Base-by-base conservation (phyloP, 2,797 vertebrate species). In the Peromyscus aztecus region DNA sequence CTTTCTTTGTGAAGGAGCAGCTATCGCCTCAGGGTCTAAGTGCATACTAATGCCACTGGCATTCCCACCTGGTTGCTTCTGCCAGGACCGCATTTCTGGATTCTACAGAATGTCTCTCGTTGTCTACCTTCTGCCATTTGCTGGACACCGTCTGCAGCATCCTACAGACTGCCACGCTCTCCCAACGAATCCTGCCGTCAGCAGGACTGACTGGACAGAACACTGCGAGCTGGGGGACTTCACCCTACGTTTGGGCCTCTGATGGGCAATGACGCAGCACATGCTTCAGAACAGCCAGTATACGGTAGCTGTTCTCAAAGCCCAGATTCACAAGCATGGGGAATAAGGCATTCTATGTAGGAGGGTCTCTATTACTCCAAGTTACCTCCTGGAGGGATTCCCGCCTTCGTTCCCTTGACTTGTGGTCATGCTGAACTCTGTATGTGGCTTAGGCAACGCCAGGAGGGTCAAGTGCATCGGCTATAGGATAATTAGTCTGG, bases 261-360 rank as follows among this genome's bases (percentile, higher is more conserved):
- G 57, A 27, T 0, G 4, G 59, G 40, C 19, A 2, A 2, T 49
- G 52, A 69, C 6, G 69, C 37, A 6, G 78, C 0, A 9, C 1
- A 0, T 0, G 27, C 65, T 94, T 88, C n/a, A 23, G n/a, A 46
- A 29, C 19, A 40, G 67, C 78, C 21, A 37, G 16, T 4, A 27
- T 7, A 37, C 16, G 4, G 55, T 55, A 55, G 13, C 31, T 37
- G 31, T 81, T 27, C 61, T 55, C 31, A 57, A 29, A 40, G 34
- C 10, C 21, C 52, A 52, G n/a, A 59, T 0, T 0, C 87, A 63
- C 27, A 85, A 23, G 65, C 67, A 63, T 49, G 55, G 80, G 75
- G 89, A 37, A 88, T 57, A 2, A 31, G 67, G 7, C 21, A 8
- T 75, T 31, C 12, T 67, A n/a, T 16, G 11, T 10, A 75, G 52